Base-by-base conservation (phyloP, 2,888 invertebrate species). In the Chirona hameri region DNA sequence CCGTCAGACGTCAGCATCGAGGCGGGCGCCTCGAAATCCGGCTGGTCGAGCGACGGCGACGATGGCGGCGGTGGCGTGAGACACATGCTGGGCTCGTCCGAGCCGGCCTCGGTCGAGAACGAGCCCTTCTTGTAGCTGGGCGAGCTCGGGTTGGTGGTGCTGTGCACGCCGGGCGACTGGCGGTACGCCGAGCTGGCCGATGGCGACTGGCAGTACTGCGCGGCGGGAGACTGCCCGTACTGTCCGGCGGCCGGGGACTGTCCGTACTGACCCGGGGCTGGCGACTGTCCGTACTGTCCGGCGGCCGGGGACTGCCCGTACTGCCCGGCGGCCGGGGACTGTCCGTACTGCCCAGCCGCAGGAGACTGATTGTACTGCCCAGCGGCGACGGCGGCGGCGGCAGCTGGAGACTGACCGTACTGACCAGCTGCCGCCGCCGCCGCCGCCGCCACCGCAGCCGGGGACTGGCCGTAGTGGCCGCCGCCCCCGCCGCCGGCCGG, bases 1-100 rank as follows among this genome's bases (percentile, higher is more conserved):
- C 65, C 65, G 27, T 69, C 65, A n/a, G 65, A 69, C 65, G 65
- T 27, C 65, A 69, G 65, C 65, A 69, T 69, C 27, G 65, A 69
- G 65, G 65, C 27, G 10, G 65, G 65, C n/a, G 65, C 65, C 65
- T 69, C 65, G 65, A 69, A 69, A 27, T 69, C 65, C 15, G 72
- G 72, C 72, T 72, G 72, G 72, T 31, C 72, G 15, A 72, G 72
- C 18, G 72, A 72, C 31, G 72, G 72, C 31, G 72, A 72, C 27
- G 65, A 24, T 9, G 65, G 65, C 65, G 65, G 48, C 48, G 48
- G 65, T 27, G 65, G 65, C 65, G 65, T 69, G 27, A 69, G 65
- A 27, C 65, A 69, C 27, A 69, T n/a, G 5, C 65, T 27, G 24
- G 65, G 27, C n/a, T n/a, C 27, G 31, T 72, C 31, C 14, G 57